Percentiles rank a stretch among this genome's conserved stretches.
phyloP scores from a whole-genome alignment of 2,888 invertebrate genomes.

The Drosophila hamatofila region DNA sequence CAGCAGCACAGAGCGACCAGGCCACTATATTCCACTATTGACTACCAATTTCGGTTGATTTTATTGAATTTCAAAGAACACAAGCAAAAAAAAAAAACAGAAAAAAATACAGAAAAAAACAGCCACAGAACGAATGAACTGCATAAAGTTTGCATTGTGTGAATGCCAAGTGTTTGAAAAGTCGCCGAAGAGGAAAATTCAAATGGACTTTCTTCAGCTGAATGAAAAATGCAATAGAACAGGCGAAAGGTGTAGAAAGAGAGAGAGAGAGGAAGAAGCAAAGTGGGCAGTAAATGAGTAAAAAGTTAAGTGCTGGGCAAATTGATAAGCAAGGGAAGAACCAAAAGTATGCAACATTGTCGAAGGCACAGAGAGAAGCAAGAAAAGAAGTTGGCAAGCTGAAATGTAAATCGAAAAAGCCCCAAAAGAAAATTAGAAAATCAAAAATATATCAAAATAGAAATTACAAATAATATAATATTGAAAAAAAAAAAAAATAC shows the following conservation, averaged over 20 bases:
- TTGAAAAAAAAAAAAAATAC: background rate
- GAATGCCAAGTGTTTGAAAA: conserved; percentile 35
- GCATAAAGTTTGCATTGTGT: conserved; percentile 44
- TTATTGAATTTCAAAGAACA: conserved; percentile 57
- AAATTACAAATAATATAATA: too few species aligned
- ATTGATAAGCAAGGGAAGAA: background rate
- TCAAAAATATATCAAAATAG: too few species aligned
- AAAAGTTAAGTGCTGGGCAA: conserved; percentile 9
- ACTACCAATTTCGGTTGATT: conserved; percentile 64
- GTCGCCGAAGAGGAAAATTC: conserved; percentile 43
- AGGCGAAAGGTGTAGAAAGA: conserved; percentile 7
- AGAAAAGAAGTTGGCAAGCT: background rate
- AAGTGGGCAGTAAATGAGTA: background rate
- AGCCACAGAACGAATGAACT: conserved; percentile 8
- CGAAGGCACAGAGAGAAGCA: background rate
- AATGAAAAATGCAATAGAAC: conserved; percentile 15
- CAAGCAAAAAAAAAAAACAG: conserved; percentile 3
- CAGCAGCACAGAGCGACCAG: background rate
- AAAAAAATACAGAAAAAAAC: conserved; percentile 7
- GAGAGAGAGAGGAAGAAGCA: background rate
- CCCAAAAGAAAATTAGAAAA: too few species aligned
- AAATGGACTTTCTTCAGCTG: conserved; percentile 47
- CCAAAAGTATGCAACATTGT: background rate
- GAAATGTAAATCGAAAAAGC: too few species aligned
- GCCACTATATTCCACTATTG: conserved; percentile 51